Evolutionary conservation across 2,113 vertebrate species (phyloP).

Genomic region (Rhynchopsitta pachyrhyncha): DNA sequence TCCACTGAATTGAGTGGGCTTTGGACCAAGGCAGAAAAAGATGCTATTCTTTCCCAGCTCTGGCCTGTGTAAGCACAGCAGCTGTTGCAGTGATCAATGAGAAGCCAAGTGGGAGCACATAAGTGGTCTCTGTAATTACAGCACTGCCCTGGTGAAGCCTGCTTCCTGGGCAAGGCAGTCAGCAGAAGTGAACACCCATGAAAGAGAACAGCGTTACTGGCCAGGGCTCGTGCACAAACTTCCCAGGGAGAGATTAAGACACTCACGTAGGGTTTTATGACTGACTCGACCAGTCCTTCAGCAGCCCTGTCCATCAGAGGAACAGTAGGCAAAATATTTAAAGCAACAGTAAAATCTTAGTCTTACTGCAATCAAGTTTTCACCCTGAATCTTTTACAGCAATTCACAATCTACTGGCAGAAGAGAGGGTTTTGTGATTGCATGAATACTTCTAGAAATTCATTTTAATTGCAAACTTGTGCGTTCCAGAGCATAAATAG

Average conservation of each 20-base stretch:
- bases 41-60: background rate
- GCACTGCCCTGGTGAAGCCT: slow-evolving; percentile 20
- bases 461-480: background rate
- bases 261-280: slow-evolving; percentile 51
- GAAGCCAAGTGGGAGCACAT: slow-evolving; percentile 6
- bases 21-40: background rate
- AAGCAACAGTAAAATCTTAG: slow-evolving; percentile 22
- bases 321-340: slow-evolving; percentile 55
- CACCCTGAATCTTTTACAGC: background rate
- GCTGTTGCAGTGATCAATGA: background rate
- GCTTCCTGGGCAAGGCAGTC: background rate
- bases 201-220: background rate
- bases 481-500: background rate
- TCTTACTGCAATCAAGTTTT: background rate
- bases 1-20: background rate
- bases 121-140: background rate
- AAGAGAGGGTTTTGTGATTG: background rate
- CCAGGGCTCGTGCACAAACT: slow-evolving; percentile 10
- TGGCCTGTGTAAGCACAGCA: background rate
- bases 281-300: slow-evolving; percentile 47
- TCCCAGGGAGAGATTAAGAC: slow-evolving; percentile 31
- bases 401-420: background rate
- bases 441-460: background rate
- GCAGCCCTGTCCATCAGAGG: slow-evolving; percentile 48
- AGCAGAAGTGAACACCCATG: slow-evolving; percentile 22